These are phyloP conservation scores for Leucopsar rothschildi DNA, from an alignment of 2,113 vertebrate genomes.

Conservation along the genomic window DNA sequence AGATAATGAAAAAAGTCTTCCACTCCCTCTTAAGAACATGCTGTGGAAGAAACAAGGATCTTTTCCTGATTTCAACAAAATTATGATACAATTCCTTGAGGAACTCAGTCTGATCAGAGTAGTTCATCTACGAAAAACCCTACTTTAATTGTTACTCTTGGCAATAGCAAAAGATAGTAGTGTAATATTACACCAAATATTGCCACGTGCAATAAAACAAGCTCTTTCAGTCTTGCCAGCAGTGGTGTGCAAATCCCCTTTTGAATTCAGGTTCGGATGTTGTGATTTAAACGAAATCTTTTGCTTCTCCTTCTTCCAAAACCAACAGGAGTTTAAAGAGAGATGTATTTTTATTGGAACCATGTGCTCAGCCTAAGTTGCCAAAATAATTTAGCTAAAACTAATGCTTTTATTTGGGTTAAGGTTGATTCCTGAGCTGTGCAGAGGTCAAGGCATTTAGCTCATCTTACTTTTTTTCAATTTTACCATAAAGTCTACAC, in stretches of 20 bases:
- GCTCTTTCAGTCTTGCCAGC: slow-evolving; percentile 43
- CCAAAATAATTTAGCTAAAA: slow-evolving; percentile 72
- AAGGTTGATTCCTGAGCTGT: slow-evolving; percentile 65
- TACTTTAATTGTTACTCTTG: slow-evolving; percentile 74
- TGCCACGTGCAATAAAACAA: slow-evolving; percentile 68
- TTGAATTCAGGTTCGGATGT: slow-evolving; percentile 60
- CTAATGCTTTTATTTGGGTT: slow-evolving; percentile 69
- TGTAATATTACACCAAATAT: slow-evolving; percentile 75
- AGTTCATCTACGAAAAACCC: slow-evolving; percentile 65
- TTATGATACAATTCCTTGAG: slow-evolving; percentile 64
- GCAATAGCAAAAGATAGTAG: slow-evolving; percentile 55
- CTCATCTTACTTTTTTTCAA: slow-evolving; percentile 10
- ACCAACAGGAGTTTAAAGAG: slow-evolving; percentile 68
- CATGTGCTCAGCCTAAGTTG: slow-evolving; percentile 64
- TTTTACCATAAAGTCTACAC: not conserved
- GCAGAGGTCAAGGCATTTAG: slow-evolving; percentile 50
- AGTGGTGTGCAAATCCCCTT: slow-evolving; percentile 33
- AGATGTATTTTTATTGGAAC: slow-evolving; percentile 73
- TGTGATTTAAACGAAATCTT: slow-evolving; percentile 67
- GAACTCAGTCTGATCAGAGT: slow-evolving; percentile 43
- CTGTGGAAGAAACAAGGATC: slow-evolving; percentile 63
- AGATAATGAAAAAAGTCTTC: not conserved
- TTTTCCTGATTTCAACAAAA: slow-evolving; percentile 53
- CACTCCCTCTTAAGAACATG: slow-evolving; percentile 26
- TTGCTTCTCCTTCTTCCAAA: slow-evolving; percentile 68